Percentiles rank a stretch among this genome's conserved stretches.
Conservation (phyloP, 1,140 invertebrate species). For the Drosophila chauvacae region DNA sequence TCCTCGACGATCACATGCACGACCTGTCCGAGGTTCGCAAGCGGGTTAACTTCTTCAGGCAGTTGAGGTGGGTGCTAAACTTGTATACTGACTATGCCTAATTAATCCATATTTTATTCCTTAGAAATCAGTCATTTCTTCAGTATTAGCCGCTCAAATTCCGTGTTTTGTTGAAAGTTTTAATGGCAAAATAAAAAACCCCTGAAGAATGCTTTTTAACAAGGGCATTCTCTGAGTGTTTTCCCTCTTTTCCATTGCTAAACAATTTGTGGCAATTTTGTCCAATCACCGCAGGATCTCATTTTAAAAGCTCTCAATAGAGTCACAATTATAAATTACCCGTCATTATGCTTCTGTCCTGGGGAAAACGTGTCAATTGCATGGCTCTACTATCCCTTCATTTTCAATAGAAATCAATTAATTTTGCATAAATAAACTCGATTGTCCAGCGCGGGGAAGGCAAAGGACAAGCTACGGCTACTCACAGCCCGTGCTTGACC, state of each 20-base stretch:
- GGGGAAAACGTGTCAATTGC: conserved; percentile 65
- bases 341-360: conserved; percentile 17
- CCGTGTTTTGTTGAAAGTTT: background rate
- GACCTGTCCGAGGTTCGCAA: conserved; percentile 54
- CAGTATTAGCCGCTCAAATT: conserved; percentile 31
- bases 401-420: conserved; percentile 78
- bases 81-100: background rate
- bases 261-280: conserved; percentile 63
- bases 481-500: conserved; percentile 23
- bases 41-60: conserved; percentile 65
- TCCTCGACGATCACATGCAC: conserved; percentile 70
- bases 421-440: conserved; percentile 73
- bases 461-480: conserved; percentile 2
- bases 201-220: background rate
- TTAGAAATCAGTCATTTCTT: conserved; percentile 64
- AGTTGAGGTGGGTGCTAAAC: conserved; percentile 41
- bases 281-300: conserved; percentile 35
- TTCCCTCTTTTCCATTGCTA: conserved; percentile 2
- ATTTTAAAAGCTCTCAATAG: conserved; percentile 35
- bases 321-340: conserved; percentile 63
- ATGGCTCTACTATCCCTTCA: conserved; percentile 26
- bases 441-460: conserved; percentile 14
- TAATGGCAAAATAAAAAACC: conserved; percentile 11
- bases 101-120: background rate
- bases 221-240: background rate